phyloP scores from a whole-genome alignment of 1,140 invertebrate genomes.

The Mya arenaria region DNA sequence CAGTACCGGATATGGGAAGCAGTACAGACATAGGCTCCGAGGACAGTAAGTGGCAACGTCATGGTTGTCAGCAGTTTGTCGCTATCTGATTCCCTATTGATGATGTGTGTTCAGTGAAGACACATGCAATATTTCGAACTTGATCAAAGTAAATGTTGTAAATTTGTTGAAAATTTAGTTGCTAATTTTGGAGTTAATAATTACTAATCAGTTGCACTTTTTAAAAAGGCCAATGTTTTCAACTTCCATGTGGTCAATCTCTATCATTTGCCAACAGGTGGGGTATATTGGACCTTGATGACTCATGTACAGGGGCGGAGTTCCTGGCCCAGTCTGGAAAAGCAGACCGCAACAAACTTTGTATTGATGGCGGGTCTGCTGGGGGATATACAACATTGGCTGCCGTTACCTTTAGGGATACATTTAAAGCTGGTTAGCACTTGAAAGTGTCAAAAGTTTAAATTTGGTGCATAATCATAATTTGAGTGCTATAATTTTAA shows the following conservation, averaged over 20 bases:
- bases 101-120: too few species aligned
- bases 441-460: too few species aligned
- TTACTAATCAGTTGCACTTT: too few species aligned
- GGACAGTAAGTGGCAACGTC: constrained; percentile 71
- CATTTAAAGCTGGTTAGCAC: constrained; percentile 78
- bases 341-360: constrained; percentile 77
- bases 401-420: constrained; percentile 75
- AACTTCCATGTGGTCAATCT: too few species aligned
- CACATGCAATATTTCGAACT: too few species aligned
- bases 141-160: too few species aligned
- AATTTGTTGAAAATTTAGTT: too few species aligned
- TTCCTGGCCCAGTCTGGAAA: constrained; percentile 68
- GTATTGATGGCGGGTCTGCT: constrained; percentile 81
- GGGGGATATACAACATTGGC: constrained; percentile 81
- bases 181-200: too few species aligned
- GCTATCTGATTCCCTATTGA: too few species aligned
- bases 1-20: constrained; percentile 79
- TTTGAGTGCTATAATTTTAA: too few species aligned
- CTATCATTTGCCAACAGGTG: constrained; percentile 76
- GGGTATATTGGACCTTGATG: constrained; percentile 80
- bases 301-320: constrained; percentile 77
- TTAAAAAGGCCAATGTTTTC: too few species aligned
- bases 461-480: too few species aligned
- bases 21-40: constrained; percentile 75
- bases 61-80: background rate